Conservation (phyloP, 2,113 vertebrate species). For the Orycteropus afer region DNA sequence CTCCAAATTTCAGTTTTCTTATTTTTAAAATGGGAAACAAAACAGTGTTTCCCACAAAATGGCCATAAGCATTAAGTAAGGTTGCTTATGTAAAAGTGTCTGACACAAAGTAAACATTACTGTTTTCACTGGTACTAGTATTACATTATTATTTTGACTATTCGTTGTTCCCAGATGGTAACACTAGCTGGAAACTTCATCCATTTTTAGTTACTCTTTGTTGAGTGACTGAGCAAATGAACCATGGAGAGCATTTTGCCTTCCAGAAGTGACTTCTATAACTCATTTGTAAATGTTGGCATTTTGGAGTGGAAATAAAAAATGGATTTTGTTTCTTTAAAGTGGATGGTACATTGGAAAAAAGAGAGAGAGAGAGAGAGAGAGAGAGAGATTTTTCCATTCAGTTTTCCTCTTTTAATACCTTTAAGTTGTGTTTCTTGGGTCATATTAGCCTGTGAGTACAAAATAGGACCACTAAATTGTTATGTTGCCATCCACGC, state of each 20-base stretch:
- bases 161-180: background rate
- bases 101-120: background rate
- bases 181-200: background rate
- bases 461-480: background rate
- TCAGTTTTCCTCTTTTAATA: constrained; percentile 23
- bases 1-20: background rate
- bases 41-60: background rate
- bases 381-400: background rate
- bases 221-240: constrained; percentile 61
- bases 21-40: constrained; percentile 43
- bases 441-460: background rate
- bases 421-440: background rate
- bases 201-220: constrained; percentile 44
- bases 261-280: constrained; percentile 36
- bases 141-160: background rate
- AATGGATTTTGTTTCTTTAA: constrained; percentile 43
- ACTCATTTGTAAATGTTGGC: constrained; percentile 59
- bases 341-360: background rate
- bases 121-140: background rate
- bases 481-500: background rate
- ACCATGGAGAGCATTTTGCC: constrained; percentile 38
- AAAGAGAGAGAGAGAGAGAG: background rate
- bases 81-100: background rate
- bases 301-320: constrained; percentile 33
- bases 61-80: background rate